These are phyloP conservation scores for Choreutis nemorana DNA, from an alignment of 2,888 invertebrate genomes.

Conservation along the genomic window DNA sequence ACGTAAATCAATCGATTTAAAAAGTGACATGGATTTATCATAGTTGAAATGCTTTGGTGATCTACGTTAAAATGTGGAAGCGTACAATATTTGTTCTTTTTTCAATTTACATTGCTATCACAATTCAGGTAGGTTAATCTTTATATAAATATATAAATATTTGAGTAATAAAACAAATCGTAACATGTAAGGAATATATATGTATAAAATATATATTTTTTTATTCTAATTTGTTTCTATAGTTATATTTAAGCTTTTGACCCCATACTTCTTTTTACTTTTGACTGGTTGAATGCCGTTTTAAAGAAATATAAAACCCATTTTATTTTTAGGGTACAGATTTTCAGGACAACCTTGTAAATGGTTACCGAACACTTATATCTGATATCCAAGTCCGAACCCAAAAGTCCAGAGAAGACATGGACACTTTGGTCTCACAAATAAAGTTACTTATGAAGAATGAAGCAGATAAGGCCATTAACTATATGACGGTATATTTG, in stretches of 20 bases:
- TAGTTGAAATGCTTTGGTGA: too few species aligned
- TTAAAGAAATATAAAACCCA: not conserved
- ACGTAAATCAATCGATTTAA: too few species aligned
- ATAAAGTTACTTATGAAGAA: slow-evolving; percentile 59
- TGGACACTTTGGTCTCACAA: slow-evolving; percentile 58
- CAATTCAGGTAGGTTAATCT: slow-evolving; percentile 38
- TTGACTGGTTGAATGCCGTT: too few species aligned
- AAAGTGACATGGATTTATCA: too few species aligned
- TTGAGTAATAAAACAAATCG: too few species aligned
- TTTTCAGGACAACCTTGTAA: slow-evolving; percentile 56
- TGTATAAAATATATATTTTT: too few species aligned
- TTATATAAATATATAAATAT: too few species aligned
- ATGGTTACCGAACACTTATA: slow-evolving; percentile 54
- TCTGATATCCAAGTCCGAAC: slow-evolving; percentile 56
- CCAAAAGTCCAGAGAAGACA: slow-evolving; percentile 54
- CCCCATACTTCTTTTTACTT: too few species aligned
- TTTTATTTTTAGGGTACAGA: slow-evolving; percentile 43
- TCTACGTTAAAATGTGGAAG: too few species aligned
- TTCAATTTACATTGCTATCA: slow-evolving; percentile 29
- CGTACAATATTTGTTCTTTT: slow-evolving; percentile 30
- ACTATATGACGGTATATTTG: slow-evolving; percentile 58
- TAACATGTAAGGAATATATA: too few species aligned
- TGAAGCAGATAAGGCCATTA: slow-evolving; percentile 57
- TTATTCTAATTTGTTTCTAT: too few species aligned
- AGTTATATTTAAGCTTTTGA: too few species aligned